phyloP scores from a whole-genome alignment of 2,113 vertebrate species.

The Elephantulus edwardii region DNA sequence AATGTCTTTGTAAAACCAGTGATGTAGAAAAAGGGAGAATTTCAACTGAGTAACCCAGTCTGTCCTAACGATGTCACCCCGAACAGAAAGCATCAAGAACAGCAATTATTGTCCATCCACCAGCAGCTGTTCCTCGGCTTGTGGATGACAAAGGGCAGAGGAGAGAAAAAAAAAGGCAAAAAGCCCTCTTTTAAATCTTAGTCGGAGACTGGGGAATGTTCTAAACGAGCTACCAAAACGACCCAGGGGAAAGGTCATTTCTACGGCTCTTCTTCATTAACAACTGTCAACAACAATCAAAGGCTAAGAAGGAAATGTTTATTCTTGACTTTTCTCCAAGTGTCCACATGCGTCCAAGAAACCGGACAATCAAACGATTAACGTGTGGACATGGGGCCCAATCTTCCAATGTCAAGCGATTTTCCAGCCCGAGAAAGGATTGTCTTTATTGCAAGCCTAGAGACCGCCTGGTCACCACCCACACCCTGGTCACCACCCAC shows the following conservation, averaged over 20 bases:
- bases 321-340: too few relatives aligned
- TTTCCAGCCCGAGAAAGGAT: background rate
- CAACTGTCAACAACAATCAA: background rate
- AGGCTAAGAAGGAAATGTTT: too few relatives aligned
- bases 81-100: too few relatives aligned
- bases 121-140: too few relatives aligned
- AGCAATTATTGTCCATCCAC: too few relatives aligned
- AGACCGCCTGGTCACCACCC: background rate
- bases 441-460: background rate
- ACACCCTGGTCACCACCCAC: background rate
- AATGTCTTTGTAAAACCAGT: too few relatives aligned
- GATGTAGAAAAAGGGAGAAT: too few relatives aligned
- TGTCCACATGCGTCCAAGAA: background rate
- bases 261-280: background rate
- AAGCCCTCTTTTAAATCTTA: background rate
- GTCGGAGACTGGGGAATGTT: background rate
- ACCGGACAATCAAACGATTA: background rate
- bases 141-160: too few relatives aligned
- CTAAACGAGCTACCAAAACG: background rate
- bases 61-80: too few relatives aligned
- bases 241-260: too few relatives aligned
- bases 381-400: background rate
- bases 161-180: too few relatives aligned
- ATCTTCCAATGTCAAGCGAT: background rate
- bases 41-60: too few relatives aligned